Conservation (phyloP, 2,113 vertebrate genomes). For the Geococcyx californianus region DNA sequence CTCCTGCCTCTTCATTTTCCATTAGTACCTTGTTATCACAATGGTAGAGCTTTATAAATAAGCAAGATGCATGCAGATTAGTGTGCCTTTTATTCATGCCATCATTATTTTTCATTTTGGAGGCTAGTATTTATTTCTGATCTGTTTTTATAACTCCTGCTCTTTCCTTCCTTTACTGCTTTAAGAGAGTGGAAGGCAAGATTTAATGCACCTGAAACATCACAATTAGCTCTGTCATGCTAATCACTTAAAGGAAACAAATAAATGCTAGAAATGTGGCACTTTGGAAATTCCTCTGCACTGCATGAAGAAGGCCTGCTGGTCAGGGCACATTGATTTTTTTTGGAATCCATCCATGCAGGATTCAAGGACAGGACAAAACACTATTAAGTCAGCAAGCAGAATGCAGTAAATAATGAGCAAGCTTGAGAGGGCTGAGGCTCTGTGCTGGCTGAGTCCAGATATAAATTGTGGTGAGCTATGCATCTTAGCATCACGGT, state of each 20-base stretch:
- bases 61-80: background rate
- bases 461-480: conserved; percentile 47
- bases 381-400: conserved; percentile 65
- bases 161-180: background rate
- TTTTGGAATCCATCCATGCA: conserved; percentile 42
- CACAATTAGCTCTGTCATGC: conserved; percentile 33
- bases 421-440: background rate
- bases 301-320: background rate
- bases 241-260: conserved; percentile 52
- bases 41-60: background rate
- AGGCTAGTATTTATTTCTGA: background rate
- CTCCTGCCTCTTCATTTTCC: background rate
- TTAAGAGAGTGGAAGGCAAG: background rate
- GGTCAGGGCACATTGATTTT: conserved; percentile 44
- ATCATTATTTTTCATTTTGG: background rate
- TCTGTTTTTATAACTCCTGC: background rate
- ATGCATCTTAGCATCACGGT: background rate
- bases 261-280: conserved; percentile 17
- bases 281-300: background rate
- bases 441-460: background rate
- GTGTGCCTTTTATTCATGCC: background rate
- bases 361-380: conserved; percentile 71
- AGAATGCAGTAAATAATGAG: conserved; percentile 68
- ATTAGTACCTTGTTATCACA: conserved; percentile 7
- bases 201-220: conserved; percentile 26